Evolutionary conservation across 2,113 vertebrate genomes (phyloP).

Genomic region (Leptobrachium leishanense): DNA sequence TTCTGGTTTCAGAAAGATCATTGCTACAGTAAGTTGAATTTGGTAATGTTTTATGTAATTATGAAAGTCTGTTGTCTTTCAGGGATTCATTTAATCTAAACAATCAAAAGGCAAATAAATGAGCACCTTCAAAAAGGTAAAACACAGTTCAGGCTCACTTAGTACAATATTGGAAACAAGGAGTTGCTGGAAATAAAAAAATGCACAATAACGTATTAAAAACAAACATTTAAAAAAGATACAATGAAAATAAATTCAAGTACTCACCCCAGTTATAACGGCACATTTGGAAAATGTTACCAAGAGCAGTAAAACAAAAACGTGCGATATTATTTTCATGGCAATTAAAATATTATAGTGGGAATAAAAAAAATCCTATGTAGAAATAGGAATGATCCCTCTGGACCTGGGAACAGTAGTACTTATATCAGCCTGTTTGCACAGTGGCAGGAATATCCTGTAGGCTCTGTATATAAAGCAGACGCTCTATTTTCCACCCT

Average conservation of each 20-base stretch:
- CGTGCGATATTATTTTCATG: conserved; percentile 62
- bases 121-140: too few relatives aligned
- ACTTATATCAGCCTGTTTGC: conserved; percentile 5
- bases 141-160: too few relatives aligned
- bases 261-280: conserved; percentile 77
- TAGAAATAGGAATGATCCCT: background rate
- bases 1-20: too few relatives aligned
- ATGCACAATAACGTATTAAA: too few relatives aligned
- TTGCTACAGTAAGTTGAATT: too few relatives aligned
- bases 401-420: background rate
- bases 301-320: conserved; percentile 66
- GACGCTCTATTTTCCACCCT: conserved; percentile 11
- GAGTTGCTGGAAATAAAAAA: too few relatives aligned
- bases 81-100: too few relatives aligned
- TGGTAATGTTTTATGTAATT: too few relatives aligned
- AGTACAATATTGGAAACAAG: too few relatives aligned
- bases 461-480: conserved; percentile 28
- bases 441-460: conserved; percentile 18
- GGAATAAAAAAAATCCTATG: background rate
- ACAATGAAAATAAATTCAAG: background rate
- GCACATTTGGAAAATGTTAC: conserved; percentile 66
- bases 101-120: too few relatives aligned
- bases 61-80: too few relatives aligned
- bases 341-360: conserved; percentile 59
- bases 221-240: background rate